Evolutionary conservation across 2,888 invertebrate species (phyloP).

Genomic region (Eubasilissa splendida): DNA sequence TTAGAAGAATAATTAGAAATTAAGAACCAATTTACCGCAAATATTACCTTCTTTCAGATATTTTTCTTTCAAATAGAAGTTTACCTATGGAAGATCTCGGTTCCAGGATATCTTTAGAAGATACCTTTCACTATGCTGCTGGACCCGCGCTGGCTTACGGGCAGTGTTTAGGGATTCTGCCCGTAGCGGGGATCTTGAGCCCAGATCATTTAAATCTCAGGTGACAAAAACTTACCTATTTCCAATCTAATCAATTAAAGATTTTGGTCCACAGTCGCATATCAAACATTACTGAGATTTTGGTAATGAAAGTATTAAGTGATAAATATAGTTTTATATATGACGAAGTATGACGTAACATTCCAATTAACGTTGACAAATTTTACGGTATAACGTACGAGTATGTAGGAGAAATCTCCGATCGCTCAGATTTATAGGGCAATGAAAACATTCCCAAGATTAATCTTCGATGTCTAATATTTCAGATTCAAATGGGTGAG

Average conservation of each 20-base stretch:
- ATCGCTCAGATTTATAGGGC: too few species aligned
- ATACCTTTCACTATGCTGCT: slow-evolving; percentile 45
- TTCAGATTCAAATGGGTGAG: slow-evolving; percentile 26
- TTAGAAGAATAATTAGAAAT: too few species aligned
- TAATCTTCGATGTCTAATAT: background rate
- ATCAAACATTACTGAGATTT: too few species aligned
- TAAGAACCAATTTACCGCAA: background rate
- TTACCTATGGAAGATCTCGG: background rate
- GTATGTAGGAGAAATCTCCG: too few species aligned
- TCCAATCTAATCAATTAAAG: too few species aligned
- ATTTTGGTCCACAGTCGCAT: too few species aligned
- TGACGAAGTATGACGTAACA: too few species aligned
- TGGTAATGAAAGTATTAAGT: too few species aligned
- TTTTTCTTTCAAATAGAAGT: background rate
- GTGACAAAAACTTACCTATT: slow-evolving; percentile 43
- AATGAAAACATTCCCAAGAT: too few species aligned
- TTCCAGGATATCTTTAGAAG: slow-evolving; percentile 10
- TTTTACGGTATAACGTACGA: too few species aligned
- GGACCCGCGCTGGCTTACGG: slow-evolving; percentile 62
- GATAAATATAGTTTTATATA: too few species aligned
- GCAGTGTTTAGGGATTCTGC: slow-evolving; percentile 63
- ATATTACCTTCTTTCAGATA: background rate
- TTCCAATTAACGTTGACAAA: too few species aligned
- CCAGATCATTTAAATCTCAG: slow-evolving; percentile 61
- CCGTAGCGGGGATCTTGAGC: slow-evolving; percentile 61